Base-by-base conservation (phyloP, 2,888 invertebrate genomes). In the Macrophya alboannulata region DNA sequence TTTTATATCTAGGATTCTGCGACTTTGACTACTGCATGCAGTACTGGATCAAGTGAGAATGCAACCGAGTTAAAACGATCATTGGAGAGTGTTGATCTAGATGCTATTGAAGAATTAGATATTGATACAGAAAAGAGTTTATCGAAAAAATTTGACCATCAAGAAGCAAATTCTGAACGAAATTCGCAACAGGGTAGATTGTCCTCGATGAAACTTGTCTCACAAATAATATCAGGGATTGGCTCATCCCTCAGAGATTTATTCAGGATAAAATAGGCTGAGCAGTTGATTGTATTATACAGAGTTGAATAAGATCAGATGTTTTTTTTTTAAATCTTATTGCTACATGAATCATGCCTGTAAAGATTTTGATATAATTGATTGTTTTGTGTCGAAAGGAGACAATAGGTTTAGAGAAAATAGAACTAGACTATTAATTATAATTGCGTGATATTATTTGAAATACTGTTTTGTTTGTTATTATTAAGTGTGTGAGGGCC, bases 161-260 rank as follows among this genome's bases (percentile, higher is more conserved):
- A 21, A 15, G n/a, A 31, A 17, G 43, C 25, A 9, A 85, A 83
- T 62, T 62, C 15, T 40, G 55, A 71, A 4, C 21, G 5, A 43
- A 40, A 83, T 37, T 72, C 72, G 17, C 55, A 71, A 43, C 68
- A 62, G 8, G 31, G 40, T 65, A 25, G 45, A 83, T 59, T 68
- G 68, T 68, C 68, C 15, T 85, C 82, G 4, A 65, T 72, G 40
- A 86, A 86, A 85, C 81, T 84, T 40, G 85, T 90, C 10, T 68
- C 84, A 25, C 84, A 87, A 48, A 89, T 90, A 40, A 88, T 90
- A 31, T 55, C 84, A 8, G 87, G 85, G 6, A 45, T 90, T 51
- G 86, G 90, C 21, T 85, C 88, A 43, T 88, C 89, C 0, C 85
- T 90, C 62, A 88, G 84, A 85, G 85, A 87, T 62, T 31, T 90